These are phyloP conservation scores for Acanthaster planci DNA, from an alignment of 35 echinoderm and acorn worm genomes.

Conservation along the genomic window DNA sequence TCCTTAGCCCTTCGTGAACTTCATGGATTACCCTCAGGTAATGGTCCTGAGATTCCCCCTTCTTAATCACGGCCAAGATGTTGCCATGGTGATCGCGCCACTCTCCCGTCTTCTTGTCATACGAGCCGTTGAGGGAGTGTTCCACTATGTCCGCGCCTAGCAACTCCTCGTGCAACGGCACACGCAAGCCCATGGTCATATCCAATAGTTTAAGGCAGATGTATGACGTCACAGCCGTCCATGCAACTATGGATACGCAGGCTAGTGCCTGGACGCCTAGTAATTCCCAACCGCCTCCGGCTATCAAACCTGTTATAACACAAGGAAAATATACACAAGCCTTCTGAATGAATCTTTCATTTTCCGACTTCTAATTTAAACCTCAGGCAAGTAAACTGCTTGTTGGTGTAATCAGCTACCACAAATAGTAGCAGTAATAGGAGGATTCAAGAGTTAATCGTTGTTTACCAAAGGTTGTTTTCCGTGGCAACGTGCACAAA, in stretches of 20 bases:
- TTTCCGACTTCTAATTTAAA: too few species aligned
- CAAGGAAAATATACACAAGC: neutral
- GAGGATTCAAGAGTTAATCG: too few species aligned
- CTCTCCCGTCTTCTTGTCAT: constrained; percentile 62
- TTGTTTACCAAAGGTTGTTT: too few species aligned
- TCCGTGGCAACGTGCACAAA: too few species aligned
- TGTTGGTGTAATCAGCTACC: too few species aligned
- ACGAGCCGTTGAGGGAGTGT: constrained; percentile 81
- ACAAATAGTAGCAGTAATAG: too few species aligned
- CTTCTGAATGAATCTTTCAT: too few species aligned
- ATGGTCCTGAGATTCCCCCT: neutral
- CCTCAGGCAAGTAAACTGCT: too few species aligned
- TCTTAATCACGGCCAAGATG: constrained; percentile 46
- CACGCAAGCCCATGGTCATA: constrained; percentile 77
- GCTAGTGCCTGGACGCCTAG: constrained; percentile 72
- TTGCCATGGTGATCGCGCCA: constrained; percentile 52
- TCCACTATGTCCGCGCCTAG: constrained; percentile 91
- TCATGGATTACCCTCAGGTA: neutral
- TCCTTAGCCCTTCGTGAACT: neutral
- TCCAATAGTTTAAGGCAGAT: constrained; percentile 62
- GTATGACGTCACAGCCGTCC: constrained; percentile 60
- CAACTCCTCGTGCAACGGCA: constrained; percentile 88
- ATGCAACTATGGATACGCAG: constrained; percentile 52
- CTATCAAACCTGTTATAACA: constrained; percentile 62
- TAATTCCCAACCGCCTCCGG: constrained; percentile 78